A percentile compares a stretch with the other conserved stretches of the same genome.
These are phyloP conservation scores for Otolemur crassicaudatus DNA, from an alignment of 2,797 vertebrate genomes.

Conservation along the genomic window DNA sequence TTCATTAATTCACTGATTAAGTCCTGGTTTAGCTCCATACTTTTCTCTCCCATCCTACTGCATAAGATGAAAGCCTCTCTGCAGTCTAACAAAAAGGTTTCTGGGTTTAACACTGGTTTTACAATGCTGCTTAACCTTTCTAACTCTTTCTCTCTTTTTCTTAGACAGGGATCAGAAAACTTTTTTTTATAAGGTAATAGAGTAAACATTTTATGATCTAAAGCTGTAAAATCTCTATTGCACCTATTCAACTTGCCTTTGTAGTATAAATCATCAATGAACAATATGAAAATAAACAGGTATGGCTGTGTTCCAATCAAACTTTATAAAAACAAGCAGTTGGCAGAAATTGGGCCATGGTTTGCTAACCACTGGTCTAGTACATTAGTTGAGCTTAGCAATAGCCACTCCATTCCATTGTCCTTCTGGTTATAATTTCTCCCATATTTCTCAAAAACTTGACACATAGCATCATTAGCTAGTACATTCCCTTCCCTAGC, in stretches of 20 bases:
- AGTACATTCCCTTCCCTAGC: background rate
- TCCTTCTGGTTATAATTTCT: background rate
- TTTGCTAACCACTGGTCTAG: background rate
- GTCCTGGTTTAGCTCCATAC: background rate
- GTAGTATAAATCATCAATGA: background rate
- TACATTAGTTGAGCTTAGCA: background rate
- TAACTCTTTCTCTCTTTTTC: background rate
- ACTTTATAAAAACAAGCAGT: slow-evolving; percentile 23
- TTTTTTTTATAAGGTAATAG: background rate
- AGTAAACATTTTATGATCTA: slow-evolving; percentile 11
- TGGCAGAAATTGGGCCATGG: background rate
- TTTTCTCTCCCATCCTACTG: background rate
- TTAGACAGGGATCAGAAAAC: background rate
- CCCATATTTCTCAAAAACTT: background rate
- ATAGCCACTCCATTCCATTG: background rate
- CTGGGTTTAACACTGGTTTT: background rate
- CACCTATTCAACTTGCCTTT: background rate
- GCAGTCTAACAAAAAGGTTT: background rate
- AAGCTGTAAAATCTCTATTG: background rate
- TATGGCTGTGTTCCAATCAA: background rate
- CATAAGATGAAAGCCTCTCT: background rate
- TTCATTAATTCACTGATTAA: background rate
- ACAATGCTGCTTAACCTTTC: slow-evolving; percentile 14
- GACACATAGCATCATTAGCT: background rate
- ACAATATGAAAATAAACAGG: background rate